A percentile compares a stretch with the other conserved stretches of the same genome.
These are phyloP conservation scores for Synanceia verrucosa DNA, from an alignment of 2,797 vertebrate species.

Conservation along the genomic window DNA sequence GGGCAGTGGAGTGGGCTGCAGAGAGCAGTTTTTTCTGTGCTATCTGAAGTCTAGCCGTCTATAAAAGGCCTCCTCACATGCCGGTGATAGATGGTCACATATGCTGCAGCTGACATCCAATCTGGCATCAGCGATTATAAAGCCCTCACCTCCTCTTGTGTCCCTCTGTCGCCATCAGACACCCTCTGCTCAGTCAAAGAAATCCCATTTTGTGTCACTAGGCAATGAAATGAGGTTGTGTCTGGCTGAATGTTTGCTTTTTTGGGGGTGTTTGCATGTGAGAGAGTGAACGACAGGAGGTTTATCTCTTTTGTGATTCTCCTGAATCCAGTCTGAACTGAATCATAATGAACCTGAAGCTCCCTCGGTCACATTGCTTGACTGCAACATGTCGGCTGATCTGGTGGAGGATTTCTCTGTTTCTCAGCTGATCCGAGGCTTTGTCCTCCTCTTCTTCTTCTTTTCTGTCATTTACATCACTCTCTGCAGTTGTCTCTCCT, in stretches of 20 bases:
- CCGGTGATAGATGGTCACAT: slow-evolving; percentile 79
- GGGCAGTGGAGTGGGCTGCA: slow-evolving; percentile 52
- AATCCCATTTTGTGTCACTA: slow-evolving; percentile 76
- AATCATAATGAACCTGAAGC: slow-evolving; percentile 13
- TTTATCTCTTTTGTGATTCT: slow-evolving; percentile 8
- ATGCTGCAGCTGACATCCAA: slow-evolving; percentile 79
- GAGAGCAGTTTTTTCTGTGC: slow-evolving; percentile 38
- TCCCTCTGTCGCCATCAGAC: slow-evolving; percentile 56
- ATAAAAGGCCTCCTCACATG: slow-evolving; percentile 70
- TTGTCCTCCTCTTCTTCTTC: not conserved
- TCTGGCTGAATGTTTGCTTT: slow-evolving; percentile 29
- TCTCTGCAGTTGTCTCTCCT: slow-evolving; percentile 21
- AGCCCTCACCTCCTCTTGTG: slow-evolving; percentile 70
- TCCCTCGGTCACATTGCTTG: no score
- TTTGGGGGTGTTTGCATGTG: slow-evolving; percentile 14
- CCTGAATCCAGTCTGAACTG: not conserved
- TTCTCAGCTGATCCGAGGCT: slow-evolving; percentile 6
- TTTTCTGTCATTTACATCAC: not conserved
- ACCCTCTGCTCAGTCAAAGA: slow-evolving; percentile 67
- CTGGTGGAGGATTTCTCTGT: slow-evolving; percentile 1
- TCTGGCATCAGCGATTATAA: slow-evolving; percentile 79
- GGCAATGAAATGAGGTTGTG: slow-evolving; percentile 63
- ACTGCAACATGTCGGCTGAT: not conserved
- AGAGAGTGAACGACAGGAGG: not conserved
- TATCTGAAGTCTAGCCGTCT: slow-evolving; percentile 68